Conservation (phyloP, 2,797 vertebrate genomes). For the Forpus xanthops region DNA sequence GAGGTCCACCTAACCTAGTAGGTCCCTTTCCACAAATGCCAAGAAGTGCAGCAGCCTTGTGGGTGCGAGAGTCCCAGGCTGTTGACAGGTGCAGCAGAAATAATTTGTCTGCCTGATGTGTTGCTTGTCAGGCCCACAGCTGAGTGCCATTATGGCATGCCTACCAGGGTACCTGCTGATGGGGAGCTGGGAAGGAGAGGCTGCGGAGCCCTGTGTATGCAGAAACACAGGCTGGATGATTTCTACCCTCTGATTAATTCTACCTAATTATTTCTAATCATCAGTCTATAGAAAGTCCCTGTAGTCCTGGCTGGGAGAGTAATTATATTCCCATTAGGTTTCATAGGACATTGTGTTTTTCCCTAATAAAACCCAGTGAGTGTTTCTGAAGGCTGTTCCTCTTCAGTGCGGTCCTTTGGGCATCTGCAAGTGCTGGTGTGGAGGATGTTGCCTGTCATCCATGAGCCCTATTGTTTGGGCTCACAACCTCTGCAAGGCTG, state of each 20-base stretch:
- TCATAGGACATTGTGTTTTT: background rate
- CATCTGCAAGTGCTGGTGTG: background rate
- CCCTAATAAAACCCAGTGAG: background rate
- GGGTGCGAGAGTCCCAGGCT: fast-evolving
- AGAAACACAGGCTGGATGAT: background rate
- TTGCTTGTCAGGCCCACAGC: fast-evolving
- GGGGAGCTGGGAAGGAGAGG: background rate
- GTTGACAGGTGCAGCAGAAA: background rate
- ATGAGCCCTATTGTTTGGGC: background rate
- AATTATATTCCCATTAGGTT: background rate
- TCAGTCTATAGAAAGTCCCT: background rate
- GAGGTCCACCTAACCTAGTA: background rate
- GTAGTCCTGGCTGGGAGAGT: background rate
- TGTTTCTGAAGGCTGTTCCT: background rate
- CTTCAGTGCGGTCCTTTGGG: fast-evolving
- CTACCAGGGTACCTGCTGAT: fast-evolving
- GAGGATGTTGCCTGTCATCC: background rate
- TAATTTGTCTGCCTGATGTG: background rate
- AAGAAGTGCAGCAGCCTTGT: fast-evolving
- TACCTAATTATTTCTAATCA: background rate
- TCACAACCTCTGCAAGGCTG: background rate
- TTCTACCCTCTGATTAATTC: background rate
- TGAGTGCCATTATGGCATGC: fast-evolving
- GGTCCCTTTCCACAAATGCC: background rate
- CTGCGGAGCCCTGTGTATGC: fast-evolving